These are phyloP conservation scores for Tipula helvola DNA, from an alignment of 2,888 invertebrate genomes.

Conservation along the genomic window DNA sequence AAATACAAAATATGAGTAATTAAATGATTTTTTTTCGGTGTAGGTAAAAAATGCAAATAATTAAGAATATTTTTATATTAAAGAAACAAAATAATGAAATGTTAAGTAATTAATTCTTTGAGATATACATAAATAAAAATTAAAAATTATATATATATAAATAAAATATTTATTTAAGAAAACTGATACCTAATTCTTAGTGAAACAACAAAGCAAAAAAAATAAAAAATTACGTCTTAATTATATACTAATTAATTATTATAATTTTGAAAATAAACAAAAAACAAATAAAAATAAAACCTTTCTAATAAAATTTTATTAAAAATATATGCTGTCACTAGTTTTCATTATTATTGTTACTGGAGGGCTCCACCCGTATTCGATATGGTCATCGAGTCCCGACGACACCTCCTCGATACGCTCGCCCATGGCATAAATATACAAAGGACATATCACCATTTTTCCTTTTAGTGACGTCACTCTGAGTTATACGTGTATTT, in stretches of 20 bases:
- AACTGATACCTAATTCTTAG: neutral
- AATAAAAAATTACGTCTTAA: neutral
- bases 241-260: neutral
- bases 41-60: neutral
- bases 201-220: neutral
- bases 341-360: neutral
- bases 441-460: too few species aligned
- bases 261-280: neutral
- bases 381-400: too few species aligned
- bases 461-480: too few species aligned
- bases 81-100: neutral
- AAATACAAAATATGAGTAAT: neutral
- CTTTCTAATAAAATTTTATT: slow-evolving; percentile 4
- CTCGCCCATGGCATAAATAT: too few species aligned
- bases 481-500: too few species aligned
- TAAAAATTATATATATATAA: neutral
- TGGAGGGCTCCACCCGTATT: too few species aligned
- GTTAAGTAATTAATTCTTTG: neutral
- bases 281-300: neutral
- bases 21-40: neutral
- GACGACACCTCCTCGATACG: too few species aligned
- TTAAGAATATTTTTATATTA: slow-evolving; percentile 4
- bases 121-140: neutral
- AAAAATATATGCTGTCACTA: neutral
- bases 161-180: neutral